Evolutionary conservation across 2,888 invertebrate genomes (phyloP).

Genomic region (Ceriagrion tenellum): DNA sequence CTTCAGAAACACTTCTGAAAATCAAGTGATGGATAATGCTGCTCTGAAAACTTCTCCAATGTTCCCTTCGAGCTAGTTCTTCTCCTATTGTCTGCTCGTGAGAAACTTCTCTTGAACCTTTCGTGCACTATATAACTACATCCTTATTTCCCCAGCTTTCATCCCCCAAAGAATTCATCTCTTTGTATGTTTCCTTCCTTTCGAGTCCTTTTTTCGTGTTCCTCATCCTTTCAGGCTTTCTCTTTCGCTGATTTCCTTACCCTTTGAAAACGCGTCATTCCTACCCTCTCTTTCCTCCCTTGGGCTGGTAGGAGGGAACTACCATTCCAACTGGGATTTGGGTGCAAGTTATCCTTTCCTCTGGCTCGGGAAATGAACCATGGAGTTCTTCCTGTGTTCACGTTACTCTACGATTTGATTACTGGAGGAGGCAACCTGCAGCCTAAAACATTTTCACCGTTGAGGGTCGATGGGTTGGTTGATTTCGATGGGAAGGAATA

Average conservation of each 20-base stretch:
- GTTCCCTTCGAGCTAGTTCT: not conserved
- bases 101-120: not conserved
- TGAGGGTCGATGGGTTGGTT: no score
- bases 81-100: not conserved
- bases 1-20: not conserved
- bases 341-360: not conserved
- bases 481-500: no score
- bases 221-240: not conserved
- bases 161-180: not conserved
- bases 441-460: no score
- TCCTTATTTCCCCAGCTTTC: not conserved
- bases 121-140: not conserved
- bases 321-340: not conserved
- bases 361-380: not conserved
- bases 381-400: not conserved
- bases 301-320: not conserved
- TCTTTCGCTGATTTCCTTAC: not conserved
- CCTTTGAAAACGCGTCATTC: no score
- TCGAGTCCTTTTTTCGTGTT: not conserved
- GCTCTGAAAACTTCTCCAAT: not conserved
- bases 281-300: not conserved
- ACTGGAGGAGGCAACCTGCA: no score
- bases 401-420: no score
- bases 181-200: not conserved
- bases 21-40: not conserved